Conservation (phyloP, 2,888 invertebrate genomes). For the Amaurobius ferox region DNA sequence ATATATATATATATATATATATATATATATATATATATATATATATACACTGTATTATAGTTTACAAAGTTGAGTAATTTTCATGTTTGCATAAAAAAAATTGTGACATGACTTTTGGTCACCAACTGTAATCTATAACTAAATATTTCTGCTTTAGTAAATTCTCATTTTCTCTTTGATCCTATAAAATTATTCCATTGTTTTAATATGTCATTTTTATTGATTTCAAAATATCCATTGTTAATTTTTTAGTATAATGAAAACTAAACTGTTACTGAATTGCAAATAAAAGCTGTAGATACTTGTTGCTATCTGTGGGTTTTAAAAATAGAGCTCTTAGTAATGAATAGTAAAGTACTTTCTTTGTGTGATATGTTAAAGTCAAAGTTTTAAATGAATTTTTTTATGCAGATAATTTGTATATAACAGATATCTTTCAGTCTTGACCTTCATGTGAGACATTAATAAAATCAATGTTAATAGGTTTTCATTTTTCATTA, state of each 20-base stretch:
- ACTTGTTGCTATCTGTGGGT: background rate
- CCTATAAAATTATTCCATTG: background rate
- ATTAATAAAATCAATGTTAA: background rate
- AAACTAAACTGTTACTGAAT: constrained; percentile 1
- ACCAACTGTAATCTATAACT: background rate
- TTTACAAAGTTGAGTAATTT: too few relatives aligned
- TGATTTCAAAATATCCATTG: background rate
- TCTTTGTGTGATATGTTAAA: constrained; percentile 3
- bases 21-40: too few relatives aligned
- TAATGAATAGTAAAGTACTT: background rate
- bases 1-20: too few relatives aligned
- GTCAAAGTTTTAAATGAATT: background rate
- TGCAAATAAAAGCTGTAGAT: background rate
- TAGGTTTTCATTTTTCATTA: background rate
- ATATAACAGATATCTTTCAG: background rate
- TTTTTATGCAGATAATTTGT: background rate
- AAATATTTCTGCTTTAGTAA: background rate
- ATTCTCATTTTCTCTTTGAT: background rate
- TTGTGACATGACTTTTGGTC: constrained; percentile 19
- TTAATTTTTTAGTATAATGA: too few relatives aligned
- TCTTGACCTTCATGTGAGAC: background rate
- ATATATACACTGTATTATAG: too few relatives aligned
- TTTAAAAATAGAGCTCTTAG: constrained; percentile 1
- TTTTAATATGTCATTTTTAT: background rate
- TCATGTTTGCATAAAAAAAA: too few relatives aligned